Conservation (phyloP, 2,888 invertebrate genomes). For the Tinea semifulvella region DNA sequence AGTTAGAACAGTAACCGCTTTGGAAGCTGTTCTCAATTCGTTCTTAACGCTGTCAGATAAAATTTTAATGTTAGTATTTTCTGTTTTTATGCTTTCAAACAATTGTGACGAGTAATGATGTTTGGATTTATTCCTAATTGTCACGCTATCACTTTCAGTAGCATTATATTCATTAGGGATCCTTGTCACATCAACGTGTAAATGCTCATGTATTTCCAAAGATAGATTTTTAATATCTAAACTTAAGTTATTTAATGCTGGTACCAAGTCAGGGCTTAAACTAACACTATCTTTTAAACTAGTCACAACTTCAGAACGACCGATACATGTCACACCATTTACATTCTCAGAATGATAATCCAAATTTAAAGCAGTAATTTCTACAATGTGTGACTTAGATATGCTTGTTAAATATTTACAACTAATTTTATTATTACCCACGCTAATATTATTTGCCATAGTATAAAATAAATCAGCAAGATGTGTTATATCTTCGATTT, state of each 20-base stretch:
- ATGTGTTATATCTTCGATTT: not conserved
- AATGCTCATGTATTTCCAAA: conserved; percentile 1
- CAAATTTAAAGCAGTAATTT: conserved; percentile 1
- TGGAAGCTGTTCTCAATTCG: not conserved
- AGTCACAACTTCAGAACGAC: not conserved
- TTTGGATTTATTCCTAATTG: not conserved
- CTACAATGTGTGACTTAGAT: not conserved
- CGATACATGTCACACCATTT: not conserved
- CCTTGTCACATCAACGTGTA: not conserved
- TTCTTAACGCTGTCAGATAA: not conserved
- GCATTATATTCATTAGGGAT: not conserved
- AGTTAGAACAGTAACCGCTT: not conserved
- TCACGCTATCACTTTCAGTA: not conserved
- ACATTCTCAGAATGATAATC: conserved; percentile 9
- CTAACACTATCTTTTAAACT: too few relatives aligned
- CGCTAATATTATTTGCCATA: not conserved
- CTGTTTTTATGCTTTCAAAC: conserved; percentile 6
- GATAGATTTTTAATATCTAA: not conserved
- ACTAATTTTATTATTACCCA: conserved; percentile 4
- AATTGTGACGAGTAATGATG: not conserved
- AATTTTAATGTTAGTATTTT: conserved; percentile 3
- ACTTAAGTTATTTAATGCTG: conserved; percentile 7
- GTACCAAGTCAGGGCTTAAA: not conserved
- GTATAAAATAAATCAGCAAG: too few relatives aligned
- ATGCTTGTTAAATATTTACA: not conserved